phyloP scores from a whole-genome alignment of 2,797 vertebrate genomes.

The Catamblyrhynchus diadema region DNA sequence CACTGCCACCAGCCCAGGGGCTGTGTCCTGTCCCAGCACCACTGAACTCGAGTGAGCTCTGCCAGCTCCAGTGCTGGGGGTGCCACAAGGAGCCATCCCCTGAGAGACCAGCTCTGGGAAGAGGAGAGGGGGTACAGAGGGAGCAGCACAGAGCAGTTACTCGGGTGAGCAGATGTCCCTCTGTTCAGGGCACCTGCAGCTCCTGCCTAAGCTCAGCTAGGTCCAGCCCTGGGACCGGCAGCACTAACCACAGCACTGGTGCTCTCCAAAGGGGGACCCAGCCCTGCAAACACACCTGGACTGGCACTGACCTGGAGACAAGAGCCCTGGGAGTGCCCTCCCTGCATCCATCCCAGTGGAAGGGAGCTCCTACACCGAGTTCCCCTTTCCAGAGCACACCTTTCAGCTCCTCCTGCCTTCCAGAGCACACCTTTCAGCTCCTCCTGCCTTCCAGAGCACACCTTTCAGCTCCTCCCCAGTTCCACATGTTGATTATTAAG shows the following conservation, averaged over 20 bases:
- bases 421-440: too few relatives aligned
- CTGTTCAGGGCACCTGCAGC: background rate
- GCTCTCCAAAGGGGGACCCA: background rate
- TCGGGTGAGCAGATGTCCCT: background rate
- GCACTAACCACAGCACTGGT: background rate
- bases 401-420: background rate
- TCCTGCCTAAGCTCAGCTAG: background rate
- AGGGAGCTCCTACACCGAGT: background rate
- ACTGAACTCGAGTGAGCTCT: background rate
- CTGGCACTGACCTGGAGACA: too few relatives aligned
- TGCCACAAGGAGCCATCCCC: background rate
- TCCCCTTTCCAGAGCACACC: too few relatives aligned
- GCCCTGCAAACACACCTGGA: background rate
- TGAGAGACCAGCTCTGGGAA: background rate
- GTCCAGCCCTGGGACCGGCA: background rate
- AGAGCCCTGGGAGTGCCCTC: rapidly evolving
- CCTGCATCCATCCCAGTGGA: too few relatives aligned
- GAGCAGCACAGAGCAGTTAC: background rate
- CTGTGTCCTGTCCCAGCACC: background rate
- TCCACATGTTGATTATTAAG: rapidly evolving
- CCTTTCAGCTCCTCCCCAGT: background rate
- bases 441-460: too few relatives aligned
- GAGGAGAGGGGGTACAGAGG: background rate
- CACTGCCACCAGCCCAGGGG: background rate
- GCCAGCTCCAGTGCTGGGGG: background rate